Evolutionary conservation across 2,888 invertebrate species (phyloP), one percentile per base, ranked within the genome.

Genomic region (Gandaritis pyraliata): DNA sequence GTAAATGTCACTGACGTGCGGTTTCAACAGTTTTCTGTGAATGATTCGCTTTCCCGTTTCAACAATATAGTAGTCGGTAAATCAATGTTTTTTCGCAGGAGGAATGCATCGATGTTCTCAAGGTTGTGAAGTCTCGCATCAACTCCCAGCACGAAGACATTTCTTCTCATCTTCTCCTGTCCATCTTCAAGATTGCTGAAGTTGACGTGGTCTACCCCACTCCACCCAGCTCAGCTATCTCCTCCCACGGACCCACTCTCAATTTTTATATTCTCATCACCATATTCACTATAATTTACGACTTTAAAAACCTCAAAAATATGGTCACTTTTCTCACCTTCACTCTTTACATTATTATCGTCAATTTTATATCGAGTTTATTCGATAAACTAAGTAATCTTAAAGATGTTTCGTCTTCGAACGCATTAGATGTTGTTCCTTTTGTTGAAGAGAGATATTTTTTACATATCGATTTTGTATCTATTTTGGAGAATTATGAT

Each of bases 101-200:
- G 86, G 95, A 96, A 83, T 98, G 97, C 89, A 96, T 95, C 59
- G 95, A 95, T 73, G 94, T 96, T 68, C 91, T 97, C 68, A 96
- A 96, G 87, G 94, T 95, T 69, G 94, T 97, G 65, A 96, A 96
- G 81, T 95, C 96, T 67, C 95, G 96, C 78, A 97, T 98, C 82
- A 97, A 97, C 91, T 94, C 95, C 50, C 95, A 96, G 77, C 95
- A 97, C 84, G 95, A 96, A 70, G 96, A 97, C 79, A 95, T 97
- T 72, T 96, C 96, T 79, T 97, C 97, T 52, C 97, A 97, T 85
- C 95, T 97, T 64, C 93, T 97, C 39, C 94, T 97, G 61, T 97
- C 97, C 73, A 97, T 97, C 85, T 96, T 97, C 93, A 97, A 97
- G 93, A 96, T 97, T 93, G 97, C 97, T 56, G 97, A 97, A 93